A percentile compares a stretch with the other conserved stretches of the same genome.
These are phyloP conservation scores for Melanostigma gelatinosum DNA, from an alignment of 2,113 vertebrate genomes.

Conservation along the genomic window DNA sequence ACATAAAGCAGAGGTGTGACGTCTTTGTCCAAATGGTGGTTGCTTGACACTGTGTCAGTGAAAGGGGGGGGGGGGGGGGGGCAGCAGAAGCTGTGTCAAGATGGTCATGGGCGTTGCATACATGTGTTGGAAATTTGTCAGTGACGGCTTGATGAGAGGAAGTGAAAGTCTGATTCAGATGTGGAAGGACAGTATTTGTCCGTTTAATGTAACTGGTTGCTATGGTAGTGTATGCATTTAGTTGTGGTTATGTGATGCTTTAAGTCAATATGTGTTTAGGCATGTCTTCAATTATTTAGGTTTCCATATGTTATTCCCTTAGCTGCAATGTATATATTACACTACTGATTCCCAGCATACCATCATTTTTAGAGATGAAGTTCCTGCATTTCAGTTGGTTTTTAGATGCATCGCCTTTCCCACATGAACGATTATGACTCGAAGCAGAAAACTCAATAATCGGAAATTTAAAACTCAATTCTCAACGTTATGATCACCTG, in stretches of 20 bases:
- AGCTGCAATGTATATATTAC: background rate
- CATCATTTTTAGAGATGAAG: background rate
- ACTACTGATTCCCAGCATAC: background rate
- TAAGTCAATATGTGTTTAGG: background rate
- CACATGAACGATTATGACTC: too few relatives aligned
- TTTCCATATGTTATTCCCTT: background rate
- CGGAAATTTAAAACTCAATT: too few relatives aligned
- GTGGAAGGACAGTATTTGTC: background rate
- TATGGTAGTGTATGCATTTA: background rate
- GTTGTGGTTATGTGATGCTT: background rate
- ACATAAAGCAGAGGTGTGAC: slow-evolving; percentile 52
- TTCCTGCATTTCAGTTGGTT: background rate
- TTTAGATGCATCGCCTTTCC: too few relatives aligned
- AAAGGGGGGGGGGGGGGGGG: background rate
- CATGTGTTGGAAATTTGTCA: background rate
- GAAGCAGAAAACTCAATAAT: too few relatives aligned
- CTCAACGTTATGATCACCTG: too few relatives aligned
- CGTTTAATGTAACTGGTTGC: background rate
- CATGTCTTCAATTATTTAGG: background rate
- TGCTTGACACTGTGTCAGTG: slow-evolving; percentile 3
- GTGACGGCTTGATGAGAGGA: background rate
- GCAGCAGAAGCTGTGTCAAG: slow-evolving; percentile 4
- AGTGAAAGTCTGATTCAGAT: background rate
- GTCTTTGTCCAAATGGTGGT: slow-evolving; percentile 29
- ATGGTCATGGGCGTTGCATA: background rate